Evolutionary conservation across 2,888 invertebrate genomes (phyloP).

Genomic region (Cosmia trapezina): DNA sequence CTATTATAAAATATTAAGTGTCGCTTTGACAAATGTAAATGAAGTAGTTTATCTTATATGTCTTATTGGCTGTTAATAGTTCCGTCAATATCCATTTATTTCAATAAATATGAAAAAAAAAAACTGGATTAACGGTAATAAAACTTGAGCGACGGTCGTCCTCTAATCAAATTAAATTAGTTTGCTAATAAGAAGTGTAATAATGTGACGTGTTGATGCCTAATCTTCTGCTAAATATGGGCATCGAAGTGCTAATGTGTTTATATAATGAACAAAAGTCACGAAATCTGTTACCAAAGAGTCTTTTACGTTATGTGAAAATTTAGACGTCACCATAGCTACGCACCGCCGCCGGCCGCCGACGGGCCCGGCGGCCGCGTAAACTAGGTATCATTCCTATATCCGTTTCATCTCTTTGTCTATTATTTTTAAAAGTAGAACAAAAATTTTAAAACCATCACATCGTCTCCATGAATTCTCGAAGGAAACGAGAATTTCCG

Average conservation of each 20-base stretch:
- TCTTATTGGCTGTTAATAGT: conserved; percentile 62
- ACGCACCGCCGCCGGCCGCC: conserved; percentile 10
- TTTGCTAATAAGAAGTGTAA: conserved; percentile 55
- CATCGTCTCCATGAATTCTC: conserved; percentile 79
- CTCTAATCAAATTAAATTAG: conserved; percentile 56
- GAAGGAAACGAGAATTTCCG: conserved; percentile 87
- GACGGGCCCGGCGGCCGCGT: conserved; percentile 1
- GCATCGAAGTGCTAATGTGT: conserved; percentile 60
- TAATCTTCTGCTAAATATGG: conserved; percentile 57
- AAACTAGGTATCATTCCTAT: conserved; percentile 42
- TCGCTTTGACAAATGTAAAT: conserved; percentile 65
- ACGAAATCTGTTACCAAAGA: conserved; percentile 47
- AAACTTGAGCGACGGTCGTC: conserved; percentile 51
- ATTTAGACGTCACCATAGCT: conserved; percentile 53
- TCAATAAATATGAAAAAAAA: conserved; percentile 55
- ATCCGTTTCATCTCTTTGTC: conserved; percentile 62
- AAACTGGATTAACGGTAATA: conserved; percentile 63
- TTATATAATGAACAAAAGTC: conserved; percentile 52
- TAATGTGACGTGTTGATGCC: conserved; percentile 56
- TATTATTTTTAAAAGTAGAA: conserved; percentile 62
- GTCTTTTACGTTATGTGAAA: conserved; percentile 45
- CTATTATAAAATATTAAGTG: conserved; percentile 65
- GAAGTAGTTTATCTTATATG: conserved; percentile 57
- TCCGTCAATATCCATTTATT: conserved; percentile 62
- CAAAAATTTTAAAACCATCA: conserved; percentile 66